These are phyloP conservation scores for Umimayanthus chanpuru DNA, from an alignment of 92 coral and sea anemone genomes.

Conservation along the genomic window DNA sequence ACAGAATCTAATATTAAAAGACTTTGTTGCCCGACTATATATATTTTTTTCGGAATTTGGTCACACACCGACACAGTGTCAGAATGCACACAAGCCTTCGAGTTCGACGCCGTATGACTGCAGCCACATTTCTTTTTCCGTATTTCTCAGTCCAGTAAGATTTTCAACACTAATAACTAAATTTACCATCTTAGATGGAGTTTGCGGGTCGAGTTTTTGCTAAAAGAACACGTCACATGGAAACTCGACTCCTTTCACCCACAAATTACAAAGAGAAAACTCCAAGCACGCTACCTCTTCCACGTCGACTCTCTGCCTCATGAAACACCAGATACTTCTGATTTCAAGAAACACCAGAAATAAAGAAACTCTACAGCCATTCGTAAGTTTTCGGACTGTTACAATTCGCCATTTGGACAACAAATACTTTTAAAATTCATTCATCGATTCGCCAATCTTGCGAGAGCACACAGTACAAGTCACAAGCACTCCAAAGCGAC, in stretches of 20 bases:
- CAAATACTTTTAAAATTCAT: neutral
- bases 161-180: neutral
- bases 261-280: neutral
- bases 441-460: conserved; percentile 1
- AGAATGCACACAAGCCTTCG: neutral
- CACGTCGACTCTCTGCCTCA: neutral
- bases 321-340: neutral
- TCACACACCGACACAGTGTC: neutral
- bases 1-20: neutral
- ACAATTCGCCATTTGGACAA: neutral
- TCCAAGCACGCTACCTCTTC: neutral
- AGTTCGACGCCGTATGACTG: neutral
- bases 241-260: neutral
- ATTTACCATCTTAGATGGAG: neutral
- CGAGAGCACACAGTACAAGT: neutral
- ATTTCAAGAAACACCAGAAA: neutral
- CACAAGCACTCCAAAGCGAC: neutral
- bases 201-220: neutral
- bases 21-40: neutral
- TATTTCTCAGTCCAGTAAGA: neutral
- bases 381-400: neutral
- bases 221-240: neutral
- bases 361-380: neutral
- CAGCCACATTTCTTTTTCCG: neutral
- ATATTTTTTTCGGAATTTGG: too few relatives aligned